Evolutionary conservation across 2,888 invertebrate genomes (phyloP).

Genomic region (Cerastoderma edule): DNA sequence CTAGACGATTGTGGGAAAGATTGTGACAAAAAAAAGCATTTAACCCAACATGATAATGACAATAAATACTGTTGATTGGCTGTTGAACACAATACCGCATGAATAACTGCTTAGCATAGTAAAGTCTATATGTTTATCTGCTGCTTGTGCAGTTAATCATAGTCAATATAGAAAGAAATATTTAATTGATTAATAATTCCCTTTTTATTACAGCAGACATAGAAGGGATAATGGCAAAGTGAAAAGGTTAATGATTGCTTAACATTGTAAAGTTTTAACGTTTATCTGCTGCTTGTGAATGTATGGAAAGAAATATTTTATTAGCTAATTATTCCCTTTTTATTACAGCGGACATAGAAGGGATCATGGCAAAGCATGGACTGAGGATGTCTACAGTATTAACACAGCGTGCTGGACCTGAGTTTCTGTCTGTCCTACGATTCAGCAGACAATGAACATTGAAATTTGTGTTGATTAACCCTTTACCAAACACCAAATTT

Average conservation of each 20-base stretch:
- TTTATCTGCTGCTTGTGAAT: too few species aligned
- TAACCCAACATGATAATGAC: too few species aligned
- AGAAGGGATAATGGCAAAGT: not conserved
- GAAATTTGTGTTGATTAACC: too few species aligned
- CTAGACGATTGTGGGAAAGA: too few species aligned
- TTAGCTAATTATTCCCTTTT: not conserved
- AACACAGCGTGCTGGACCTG: constrained; percentile 92
- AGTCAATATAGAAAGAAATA: not conserved
- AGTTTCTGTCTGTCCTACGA: constrained; percentile 93
- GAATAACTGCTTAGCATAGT: too few species aligned
- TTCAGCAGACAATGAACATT: too few species aligned
- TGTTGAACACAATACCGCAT: too few species aligned
- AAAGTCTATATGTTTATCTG: too few species aligned
- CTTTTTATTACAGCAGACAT: not conserved
- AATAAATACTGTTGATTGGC: too few species aligned
- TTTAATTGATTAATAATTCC: not conserved
- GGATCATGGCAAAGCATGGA: constrained; percentile 86
- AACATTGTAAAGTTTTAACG: not conserved
- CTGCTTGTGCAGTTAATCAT: not conserved
- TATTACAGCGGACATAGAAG: constrained; percentile 86
- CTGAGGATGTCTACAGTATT: constrained; percentile 88
- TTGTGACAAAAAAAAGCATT: too few species aligned
- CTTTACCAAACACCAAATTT: too few species aligned
- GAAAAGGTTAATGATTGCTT: not conserved
- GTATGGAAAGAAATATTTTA: not conserved